Base-by-base conservation (phyloP, 2,888 invertebrate genomes). In the Drosophila acutilabella region DNA sequence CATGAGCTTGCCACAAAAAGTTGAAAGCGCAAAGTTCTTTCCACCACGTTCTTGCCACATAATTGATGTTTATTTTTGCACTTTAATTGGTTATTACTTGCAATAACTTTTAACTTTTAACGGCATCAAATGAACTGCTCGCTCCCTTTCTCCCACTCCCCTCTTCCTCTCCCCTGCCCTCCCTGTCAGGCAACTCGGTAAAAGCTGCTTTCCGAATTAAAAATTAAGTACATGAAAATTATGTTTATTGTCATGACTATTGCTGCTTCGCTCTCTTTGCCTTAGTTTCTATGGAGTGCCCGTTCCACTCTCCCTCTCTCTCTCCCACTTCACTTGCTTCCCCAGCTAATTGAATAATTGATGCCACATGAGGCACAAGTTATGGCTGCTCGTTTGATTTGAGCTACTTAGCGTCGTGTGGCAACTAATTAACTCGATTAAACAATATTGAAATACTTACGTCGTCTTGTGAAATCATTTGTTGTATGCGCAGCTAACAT, bases 41-140 rank as follows among this genome's bases (percentile, higher is more conserved):
- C 36, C 14, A 36, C 26, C 4, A 38, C 11, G 44, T n/a, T n/a
- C 40, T 33, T 10, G 47, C 58, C 58, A 45, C 67, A 82, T 84
- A 87, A 81, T 81, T 84, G 76, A 88, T 83, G 82, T 81, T 84
- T 84, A 81, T 84, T 87, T 88, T 82, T 72, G 79, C 81, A 81
- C 85, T 88, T 74, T 83, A 83, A 88, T 88, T 88, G 88, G 80
- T 79, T 83, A 84, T 83, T 81, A 88, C 68, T 70, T 52, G 74
- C 57, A 62, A 69, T 62, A 76, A 81, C 71, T 88, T 88, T 84
- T 81, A 82, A 87, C 54, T 56, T 56, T 56, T 56, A 56, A 56
- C 44, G 54, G 44, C 44, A 33, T 44, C 54, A 56, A 56, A 56
- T 45, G 54, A 56, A 44, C 44, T 87, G 68, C 62, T 16, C 48